phyloP scores from a whole-genome alignment of 2,113 vertebrate species.

The Lontra canadensis region DNA sequence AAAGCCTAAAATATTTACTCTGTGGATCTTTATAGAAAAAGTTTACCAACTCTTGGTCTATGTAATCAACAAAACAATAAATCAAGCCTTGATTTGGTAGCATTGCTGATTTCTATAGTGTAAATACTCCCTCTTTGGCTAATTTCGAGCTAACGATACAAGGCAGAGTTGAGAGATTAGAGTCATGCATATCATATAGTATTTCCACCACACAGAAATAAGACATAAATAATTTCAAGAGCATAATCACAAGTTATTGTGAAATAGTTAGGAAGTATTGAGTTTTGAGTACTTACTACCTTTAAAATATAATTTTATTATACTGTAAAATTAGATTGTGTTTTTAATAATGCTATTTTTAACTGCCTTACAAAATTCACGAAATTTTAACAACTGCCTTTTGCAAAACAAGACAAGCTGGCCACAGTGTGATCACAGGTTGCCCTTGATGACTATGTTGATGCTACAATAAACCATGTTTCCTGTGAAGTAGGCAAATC shows the following conservation, averaged over 20 bases:
- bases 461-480: background rate
- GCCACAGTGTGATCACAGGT: background rate
- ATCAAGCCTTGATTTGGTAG: slow-evolving; percentile 12
- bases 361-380: background rate
- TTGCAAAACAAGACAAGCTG: background rate
- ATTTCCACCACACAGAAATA: background rate
- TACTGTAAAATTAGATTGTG: background rate
- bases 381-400: slow-evolving; percentile 17
- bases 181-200: background rate
- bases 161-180: background rate
- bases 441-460: background rate
- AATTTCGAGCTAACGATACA: slow-evolving; percentile 16
- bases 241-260: background rate
- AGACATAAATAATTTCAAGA: background rate
- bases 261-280: background rate
- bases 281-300: background rate
- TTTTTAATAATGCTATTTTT: slow-evolving; percentile 2
- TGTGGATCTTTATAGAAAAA: background rate
- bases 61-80: slow-evolving; percentile 35
- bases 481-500: background rate
- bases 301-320: slow-evolving; percentile 26
- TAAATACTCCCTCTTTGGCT: background rate
- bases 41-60: background rate
- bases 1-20: slow-evolving; percentile 17
- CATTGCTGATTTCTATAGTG: background rate